These are phyloP conservation scores for Podocnemis expansa DNA, from an alignment of 2,113 vertebrate genomes.

Conservation along the genomic window DNA sequence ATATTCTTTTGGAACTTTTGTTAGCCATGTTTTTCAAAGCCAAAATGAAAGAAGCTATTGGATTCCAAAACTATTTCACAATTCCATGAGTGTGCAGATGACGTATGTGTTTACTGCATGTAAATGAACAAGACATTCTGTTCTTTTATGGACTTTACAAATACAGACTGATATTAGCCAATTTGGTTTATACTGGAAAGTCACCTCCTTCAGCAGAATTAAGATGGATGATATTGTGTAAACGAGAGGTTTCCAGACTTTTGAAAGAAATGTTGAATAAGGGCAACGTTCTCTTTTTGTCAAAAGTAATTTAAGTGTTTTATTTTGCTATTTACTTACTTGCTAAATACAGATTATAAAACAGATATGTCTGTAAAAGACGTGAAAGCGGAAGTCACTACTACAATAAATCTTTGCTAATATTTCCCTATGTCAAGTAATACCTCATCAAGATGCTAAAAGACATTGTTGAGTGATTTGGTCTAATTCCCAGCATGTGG, in stretches of 20 bases:
- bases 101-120: constrained; percentile 80
- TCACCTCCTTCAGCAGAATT: constrained; percentile 5
- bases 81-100: constrained; percentile 62
- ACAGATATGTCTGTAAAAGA: constrained; percentile 12
- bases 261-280: constrained; percentile 15
- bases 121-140: constrained; percentile 79
- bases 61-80: constrained; percentile 77
- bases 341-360: constrained; percentile 13
- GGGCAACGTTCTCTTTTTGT: constrained; percentile 18
- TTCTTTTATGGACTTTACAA: constrained; percentile 69
- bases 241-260: background rate
- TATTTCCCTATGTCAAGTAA: constrained; percentile 49
- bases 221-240: constrained; percentile 23
- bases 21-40: constrained; percentile 66
- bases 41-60: constrained; percentile 64
- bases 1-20: constrained; percentile 67
- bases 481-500: background rate
- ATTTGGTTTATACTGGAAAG: constrained; percentile 44
- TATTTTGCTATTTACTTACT: background rate
- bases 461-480: background rate
- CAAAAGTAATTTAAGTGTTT: background rate
- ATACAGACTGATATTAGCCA: constrained; percentile 5
- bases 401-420: constrained; percentile 22
- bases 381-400: background rate
- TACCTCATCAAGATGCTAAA: background rate